These are phyloP conservation scores for Alligator sinensis DNA, from an alignment of 2,113 vertebrate genomes.

Conservation along the genomic window DNA sequence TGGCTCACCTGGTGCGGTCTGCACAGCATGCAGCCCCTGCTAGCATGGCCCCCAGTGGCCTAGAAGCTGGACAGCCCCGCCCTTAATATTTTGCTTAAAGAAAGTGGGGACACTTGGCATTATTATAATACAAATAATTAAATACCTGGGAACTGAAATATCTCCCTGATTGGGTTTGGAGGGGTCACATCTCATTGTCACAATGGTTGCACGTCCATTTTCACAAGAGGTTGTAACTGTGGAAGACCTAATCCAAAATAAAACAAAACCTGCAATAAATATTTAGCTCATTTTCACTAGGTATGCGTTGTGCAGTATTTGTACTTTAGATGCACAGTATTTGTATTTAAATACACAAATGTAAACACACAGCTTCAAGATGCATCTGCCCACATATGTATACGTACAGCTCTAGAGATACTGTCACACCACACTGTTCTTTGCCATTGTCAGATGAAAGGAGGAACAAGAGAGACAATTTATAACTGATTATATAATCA, in stretches of 20 bases:
- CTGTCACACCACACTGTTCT: rapidly evolving
- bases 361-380: background rate
- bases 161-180: conserved; percentile 83
- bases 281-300: background rate
- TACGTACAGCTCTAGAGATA: background rate
- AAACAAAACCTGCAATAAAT: background rate
- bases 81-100: background rate
- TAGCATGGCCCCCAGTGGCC: too few species aligned
- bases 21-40: too few species aligned
- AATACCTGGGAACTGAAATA: conserved; percentile 91
- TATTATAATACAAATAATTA: background rate
- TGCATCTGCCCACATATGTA: background rate
- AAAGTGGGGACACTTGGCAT: background rate
- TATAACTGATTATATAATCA: background rate
- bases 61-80: too few species aligned
- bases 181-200: conserved; percentile 91
- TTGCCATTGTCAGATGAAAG: background rate
- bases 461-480: background rate
- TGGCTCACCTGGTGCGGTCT: too few species aligned
- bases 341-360: background rate
- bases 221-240: conserved; percentile 89
- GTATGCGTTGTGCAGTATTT: background rate
- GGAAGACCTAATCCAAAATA: conserved; percentile 83
- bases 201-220: conserved; percentile 89
- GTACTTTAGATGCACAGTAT: background rate